Conservation (phyloP, 2,797 vertebrate species). For the Chloroceryle inda region DNA sequence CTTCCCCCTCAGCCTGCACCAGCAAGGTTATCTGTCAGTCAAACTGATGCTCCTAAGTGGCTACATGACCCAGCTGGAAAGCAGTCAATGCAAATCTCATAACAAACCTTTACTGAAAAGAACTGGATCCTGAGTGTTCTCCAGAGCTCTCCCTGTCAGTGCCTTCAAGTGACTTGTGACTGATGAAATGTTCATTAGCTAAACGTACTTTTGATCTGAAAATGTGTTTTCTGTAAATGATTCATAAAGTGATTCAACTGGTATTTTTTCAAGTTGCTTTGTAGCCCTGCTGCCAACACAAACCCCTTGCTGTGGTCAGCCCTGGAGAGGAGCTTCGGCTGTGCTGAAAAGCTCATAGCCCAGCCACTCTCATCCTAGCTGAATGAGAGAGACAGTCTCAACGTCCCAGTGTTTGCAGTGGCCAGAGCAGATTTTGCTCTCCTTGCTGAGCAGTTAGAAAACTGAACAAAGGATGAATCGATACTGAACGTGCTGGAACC, state of each 20-base stretch:
- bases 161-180: neutral
- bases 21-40: neutral
- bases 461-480: neutral
- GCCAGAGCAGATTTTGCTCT: neutral
- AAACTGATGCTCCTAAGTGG: neutral
- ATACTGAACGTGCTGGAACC: neutral
- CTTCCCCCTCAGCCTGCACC: neutral
- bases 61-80: neutral
- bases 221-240: slow-evolving; percentile 28
- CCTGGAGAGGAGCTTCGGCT: neutral
- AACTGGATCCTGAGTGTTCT: neutral
- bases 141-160: neutral
- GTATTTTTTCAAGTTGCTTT: slow-evolving; percentile 9
- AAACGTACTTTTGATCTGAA: slow-evolving; percentile 11
- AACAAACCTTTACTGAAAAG: neutral
- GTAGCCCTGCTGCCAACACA: neutral
- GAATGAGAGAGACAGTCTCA: neutral
- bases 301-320: neutral
- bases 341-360: neutral
- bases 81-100: neutral
- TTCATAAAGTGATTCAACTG: neutral
- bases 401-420: neutral
- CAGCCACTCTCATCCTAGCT: neutral
- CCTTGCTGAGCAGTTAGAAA: neutral
- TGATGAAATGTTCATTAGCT: slow-evolving; percentile 9